These are phyloP conservation scores for Aplodontia rufa DNA, from an alignment of 2,113 vertebrate genomes.

Conservation along the genomic window DNA sequence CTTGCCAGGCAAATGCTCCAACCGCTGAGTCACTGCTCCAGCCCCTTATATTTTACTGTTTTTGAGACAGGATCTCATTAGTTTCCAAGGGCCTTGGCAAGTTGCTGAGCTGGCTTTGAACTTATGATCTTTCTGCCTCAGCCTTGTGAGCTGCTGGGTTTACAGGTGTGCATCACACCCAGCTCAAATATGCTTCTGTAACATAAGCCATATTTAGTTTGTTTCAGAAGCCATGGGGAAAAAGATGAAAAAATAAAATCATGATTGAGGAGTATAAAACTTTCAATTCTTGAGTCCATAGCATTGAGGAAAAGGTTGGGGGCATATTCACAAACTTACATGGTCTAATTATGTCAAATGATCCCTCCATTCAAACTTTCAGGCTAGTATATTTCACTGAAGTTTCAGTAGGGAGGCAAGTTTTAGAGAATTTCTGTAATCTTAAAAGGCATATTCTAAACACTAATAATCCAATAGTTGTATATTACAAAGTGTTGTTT, in stretches of 20 bases:
- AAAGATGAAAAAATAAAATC: background rate
- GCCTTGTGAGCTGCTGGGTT: too few species aligned
- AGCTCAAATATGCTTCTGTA: background rate
- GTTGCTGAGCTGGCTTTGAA: too few species aligned
- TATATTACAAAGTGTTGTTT: background rate
- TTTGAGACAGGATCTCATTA: too few species aligned
- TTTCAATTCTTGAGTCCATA: background rate
- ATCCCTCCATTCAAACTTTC: background rate
- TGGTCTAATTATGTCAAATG: background rate
- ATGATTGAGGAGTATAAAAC: background rate
- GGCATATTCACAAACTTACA: background rate
- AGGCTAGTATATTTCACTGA: background rate
- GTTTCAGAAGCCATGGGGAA: slow-evolving; percentile 20
- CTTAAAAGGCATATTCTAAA: background rate
- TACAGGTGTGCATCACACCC: too few species aligned
- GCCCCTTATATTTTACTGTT: too few species aligned
- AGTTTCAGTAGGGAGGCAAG: background rate
- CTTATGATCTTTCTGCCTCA: too few species aligned
- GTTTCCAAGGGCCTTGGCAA: too few species aligned
- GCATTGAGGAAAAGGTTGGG: background rate
- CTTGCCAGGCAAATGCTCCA: too few species aligned
- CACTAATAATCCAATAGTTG: background rate
- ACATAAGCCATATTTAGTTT: slow-evolving; percentile 32
- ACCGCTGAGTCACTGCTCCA: too few species aligned
- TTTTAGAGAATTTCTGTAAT: background rate